Percentiles rank a stretch among this genome's conserved stretches.
Evolutionary conservation across 2,797 vertebrate species (phyloP).

Genomic region (Limnodromus scolopaceus): DNA sequence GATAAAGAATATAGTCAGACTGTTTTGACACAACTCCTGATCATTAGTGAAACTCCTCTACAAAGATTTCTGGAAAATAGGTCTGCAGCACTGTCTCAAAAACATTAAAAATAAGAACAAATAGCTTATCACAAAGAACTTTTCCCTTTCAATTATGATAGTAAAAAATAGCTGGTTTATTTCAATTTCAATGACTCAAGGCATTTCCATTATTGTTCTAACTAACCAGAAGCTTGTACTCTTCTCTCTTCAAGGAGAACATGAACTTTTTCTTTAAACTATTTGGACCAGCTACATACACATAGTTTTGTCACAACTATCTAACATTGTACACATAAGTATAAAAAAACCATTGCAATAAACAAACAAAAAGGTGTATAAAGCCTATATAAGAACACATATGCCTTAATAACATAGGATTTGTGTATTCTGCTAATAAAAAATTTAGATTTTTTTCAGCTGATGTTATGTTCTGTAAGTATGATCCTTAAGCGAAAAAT

Average conservation of each 20-base stretch:
- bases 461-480: not conserved
- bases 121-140: not conserved
- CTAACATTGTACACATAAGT: accelerated
- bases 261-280: not conserved
- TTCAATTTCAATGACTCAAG: not conserved
- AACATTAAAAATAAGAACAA: not conserved
- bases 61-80: not conserved
- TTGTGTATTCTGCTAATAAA: not conserved
- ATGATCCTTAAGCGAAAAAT: not conserved
- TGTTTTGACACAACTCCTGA: not conserved
- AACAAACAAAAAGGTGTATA: not conserved
- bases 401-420: not conserved
- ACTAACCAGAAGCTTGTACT: not conserved
- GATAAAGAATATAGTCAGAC: constrained; percentile 15
- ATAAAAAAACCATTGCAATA: not conserved
- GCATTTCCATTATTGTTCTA: not conserved
- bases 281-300: not conserved
- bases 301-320: not conserved
- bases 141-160: not conserved
- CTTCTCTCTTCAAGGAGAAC: not conserved
- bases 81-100: not conserved
- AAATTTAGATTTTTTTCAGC: not conserved
- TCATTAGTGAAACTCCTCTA: not conserved
- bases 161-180: not conserved
- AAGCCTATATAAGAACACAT: not conserved